phyloP scores from a whole-genome alignment of 2,888 invertebrate species.

The Drosophila stalkeri region DNA sequence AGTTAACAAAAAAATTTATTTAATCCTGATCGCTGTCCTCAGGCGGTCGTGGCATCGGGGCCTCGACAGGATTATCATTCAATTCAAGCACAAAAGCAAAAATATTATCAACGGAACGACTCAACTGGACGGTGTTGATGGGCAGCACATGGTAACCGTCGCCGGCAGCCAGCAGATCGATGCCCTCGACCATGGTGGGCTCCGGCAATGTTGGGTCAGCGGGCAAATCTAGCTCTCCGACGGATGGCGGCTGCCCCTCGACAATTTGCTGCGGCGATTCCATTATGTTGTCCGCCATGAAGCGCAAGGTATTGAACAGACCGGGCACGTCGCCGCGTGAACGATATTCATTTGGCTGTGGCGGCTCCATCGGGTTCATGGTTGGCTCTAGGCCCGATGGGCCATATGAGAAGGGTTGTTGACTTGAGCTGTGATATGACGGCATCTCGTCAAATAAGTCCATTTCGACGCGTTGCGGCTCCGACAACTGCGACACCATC shows the following conservation, averaged over 20 bases:
- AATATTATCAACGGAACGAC: not conserved
- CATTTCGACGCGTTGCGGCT: no score
- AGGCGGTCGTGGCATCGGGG: not conserved
- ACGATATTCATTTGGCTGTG: not conserved
- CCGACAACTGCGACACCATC: not conserved
- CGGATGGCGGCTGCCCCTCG: no score
- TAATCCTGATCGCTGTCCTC: constrained; percentile 4
- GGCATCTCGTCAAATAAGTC: not conserved
- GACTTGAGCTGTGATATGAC: not conserved
- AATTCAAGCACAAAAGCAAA: not conserved
- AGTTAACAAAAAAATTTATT: not conserved
- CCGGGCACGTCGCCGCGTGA: not conserved
- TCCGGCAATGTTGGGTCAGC: not conserved
- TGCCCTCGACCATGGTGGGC: not conserved
- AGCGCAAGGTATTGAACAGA: not conserved
- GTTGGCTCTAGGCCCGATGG: not conserved
- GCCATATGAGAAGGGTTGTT: no score
- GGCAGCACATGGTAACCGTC: constrained; percentile 4
- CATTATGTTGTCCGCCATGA: not conserved
- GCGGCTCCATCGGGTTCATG: not conserved
- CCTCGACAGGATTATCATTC: not conserved
- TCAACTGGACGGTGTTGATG: not conserved
- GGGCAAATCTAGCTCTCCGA: not conserved
- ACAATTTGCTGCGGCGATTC: no score
- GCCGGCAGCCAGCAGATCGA: not conserved